Evolutionary conservation across 2,888 invertebrate genomes (phyloP), one percentile per base, ranked within the genome.

Genomic region (Cephus nigrinus): DNA sequence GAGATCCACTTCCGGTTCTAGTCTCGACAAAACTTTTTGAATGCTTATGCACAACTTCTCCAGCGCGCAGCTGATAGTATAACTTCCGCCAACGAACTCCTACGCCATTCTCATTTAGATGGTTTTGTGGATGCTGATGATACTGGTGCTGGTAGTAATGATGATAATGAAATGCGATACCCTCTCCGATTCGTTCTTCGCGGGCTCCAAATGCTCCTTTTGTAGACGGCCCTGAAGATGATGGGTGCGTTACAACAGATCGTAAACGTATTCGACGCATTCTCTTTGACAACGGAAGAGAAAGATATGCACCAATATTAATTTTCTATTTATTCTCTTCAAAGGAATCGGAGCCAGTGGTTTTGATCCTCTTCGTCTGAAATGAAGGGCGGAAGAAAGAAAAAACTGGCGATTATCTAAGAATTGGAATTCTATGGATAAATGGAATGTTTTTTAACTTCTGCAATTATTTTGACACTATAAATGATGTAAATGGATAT

Each of bases 61-160:
- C 9, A 23, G 75, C 72, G 68, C 75, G 78, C 36, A 75, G 68
- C 71, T 78, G 75, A 78, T 78, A 78, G 74, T 75, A 75, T 31
- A 75, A 72, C 78, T 75, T 78, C 78, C 78, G 78, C 78, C 78
- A 75, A 35, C 75, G 72, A 75, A 71, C 73, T 75, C n/a, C 68
- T 40, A 40, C 77, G 33, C 40, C 77, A 36, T 69, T 74, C 74
- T 55, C 36, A 30, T n/a, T 68, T 55, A 15, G 55, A 55, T 55
- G 23, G 55, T 55, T 23, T 23, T 23, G 23, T 23, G 55, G 9
- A 55, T 55, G 55, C 23, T 23, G 55, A 55, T 23, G 23, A 55
- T 55, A 23, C 23, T 55, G 55, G 55, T 55, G 55, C 55, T 55
- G 55, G 23, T 55, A 55, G 55, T 74, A 35, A 74, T 40, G 77